Conservation (phyloP, 2,113 vertebrate genomes). For the Chroicocephalus ridibundus region DNA sequence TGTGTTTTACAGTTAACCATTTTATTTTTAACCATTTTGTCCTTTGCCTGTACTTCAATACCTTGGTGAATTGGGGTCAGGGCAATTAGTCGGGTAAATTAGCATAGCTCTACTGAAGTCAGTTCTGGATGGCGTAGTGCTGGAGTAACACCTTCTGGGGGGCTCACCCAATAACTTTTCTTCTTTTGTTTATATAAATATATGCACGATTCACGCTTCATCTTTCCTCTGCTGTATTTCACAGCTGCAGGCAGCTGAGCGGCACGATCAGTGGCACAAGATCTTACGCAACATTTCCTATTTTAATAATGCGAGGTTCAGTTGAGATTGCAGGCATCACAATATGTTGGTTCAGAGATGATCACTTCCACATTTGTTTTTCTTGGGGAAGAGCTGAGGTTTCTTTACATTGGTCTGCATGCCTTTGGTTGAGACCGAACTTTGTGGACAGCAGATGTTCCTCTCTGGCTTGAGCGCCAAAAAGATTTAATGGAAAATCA, state of each 20-base stretch:
- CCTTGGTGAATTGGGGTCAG: neutral
- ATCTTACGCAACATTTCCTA: neutral
- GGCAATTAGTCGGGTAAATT: neutral
- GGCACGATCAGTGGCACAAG: neutral
- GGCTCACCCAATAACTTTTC: neutral
- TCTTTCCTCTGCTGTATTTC: neutral
- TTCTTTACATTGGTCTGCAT: neutral
- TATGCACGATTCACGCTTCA: neutral
- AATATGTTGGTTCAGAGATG: neutral
- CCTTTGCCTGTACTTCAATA: neutral
- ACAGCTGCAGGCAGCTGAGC: neutral
- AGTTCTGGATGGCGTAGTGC: rapidly evolving
- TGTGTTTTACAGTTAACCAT: neutral
- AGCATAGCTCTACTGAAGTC: rapidly evolving
- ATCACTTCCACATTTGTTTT: neutral
- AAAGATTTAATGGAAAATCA: neutral
- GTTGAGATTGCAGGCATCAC: neutral
- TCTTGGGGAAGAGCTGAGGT: neutral
- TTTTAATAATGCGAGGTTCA: neutral
- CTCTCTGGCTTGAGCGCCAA: neutral
- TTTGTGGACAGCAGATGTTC: neutral
- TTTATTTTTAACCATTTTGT: neutral
- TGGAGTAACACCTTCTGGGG: neutral
- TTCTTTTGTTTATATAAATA: neutral
- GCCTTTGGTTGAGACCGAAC: neutral